Conservation (phyloP, 2,888 invertebrate genomes). For the Brachylomia viminalis region DNA sequence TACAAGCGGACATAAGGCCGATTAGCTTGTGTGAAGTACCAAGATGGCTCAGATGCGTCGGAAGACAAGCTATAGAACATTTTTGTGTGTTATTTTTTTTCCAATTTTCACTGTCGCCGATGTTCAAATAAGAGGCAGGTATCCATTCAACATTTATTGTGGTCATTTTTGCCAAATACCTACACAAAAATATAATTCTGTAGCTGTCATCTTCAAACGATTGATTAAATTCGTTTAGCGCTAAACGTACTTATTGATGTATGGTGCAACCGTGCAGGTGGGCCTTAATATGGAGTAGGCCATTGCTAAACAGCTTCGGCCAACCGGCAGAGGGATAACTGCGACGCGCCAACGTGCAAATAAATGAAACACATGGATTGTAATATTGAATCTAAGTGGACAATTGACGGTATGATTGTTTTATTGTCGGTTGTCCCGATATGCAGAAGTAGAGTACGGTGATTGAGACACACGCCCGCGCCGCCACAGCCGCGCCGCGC, state of each 20-base stretch:
- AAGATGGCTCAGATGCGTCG: neutral
- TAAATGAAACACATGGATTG: neutral
- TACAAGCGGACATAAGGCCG: too few relatives aligned
- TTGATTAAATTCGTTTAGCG: neutral
- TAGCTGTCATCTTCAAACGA: neutral
- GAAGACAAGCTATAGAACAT: neutral
- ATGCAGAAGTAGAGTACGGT: conserved; percentile 28
- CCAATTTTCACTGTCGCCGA: neutral
- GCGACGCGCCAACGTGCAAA: neutral
- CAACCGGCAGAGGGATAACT: neutral
- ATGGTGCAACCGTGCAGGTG: neutral
- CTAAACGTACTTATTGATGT: neutral
- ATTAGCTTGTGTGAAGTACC: neutral
- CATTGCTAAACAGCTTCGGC: neutral
- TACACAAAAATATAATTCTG: neutral
- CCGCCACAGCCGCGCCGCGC: neutral
- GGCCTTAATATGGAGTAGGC: too few relatives aligned
- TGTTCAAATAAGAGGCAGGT: neutral
- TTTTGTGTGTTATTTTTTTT: neutral
- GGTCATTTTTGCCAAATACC: neutral
- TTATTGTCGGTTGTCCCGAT: conserved; percentile 39
- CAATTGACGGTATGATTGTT: conserved; percentile 56
- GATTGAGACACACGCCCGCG: conserved; percentile 7
- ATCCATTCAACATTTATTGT: neutral
- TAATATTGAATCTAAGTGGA: conserved; percentile 31